These are phyloP conservation scores for Daphoenositta chrysoptera DNA, from an alignment of 2,113 vertebrate genomes.

Conservation along the genomic window DNA sequence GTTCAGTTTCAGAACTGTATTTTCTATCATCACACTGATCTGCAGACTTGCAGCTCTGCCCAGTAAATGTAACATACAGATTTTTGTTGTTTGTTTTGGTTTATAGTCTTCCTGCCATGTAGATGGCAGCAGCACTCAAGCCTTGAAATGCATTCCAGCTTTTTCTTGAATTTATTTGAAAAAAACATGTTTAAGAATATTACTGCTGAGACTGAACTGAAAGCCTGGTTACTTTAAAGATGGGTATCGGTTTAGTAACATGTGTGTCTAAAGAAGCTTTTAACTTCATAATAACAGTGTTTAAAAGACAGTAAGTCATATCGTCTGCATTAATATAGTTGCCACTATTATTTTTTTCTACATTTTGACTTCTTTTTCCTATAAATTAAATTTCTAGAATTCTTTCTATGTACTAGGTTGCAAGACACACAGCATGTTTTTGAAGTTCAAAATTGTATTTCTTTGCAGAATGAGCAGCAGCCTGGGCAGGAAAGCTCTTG, in stretches of 20 bases:
- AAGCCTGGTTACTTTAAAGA: constrained; percentile 10
- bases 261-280: background rate
- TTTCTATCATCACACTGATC: background rate
- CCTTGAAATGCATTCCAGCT: constrained; percentile 41
- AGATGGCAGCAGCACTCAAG: constrained; percentile 78
- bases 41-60: background rate
- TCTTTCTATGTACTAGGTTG: background rate
- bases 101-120: constrained; percentile 66
- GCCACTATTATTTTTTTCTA: background rate
- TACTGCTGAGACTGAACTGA: background rate
- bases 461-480: background rate
- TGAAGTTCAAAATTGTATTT: background rate
- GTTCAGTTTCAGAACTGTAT: background rate
- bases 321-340: background rate
- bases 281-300: background rate
- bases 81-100: constrained; percentile 33
- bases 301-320: constrained; percentile 23
- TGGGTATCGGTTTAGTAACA: background rate
- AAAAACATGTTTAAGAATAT: constrained; percentile 6
- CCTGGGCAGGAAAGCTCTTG: background rate
- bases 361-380: background rate
- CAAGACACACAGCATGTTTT: background rate
- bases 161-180: background rate
- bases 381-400: background rate
- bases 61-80: background rate